These are phyloP conservation scores for Arenaria interpres DNA, from an alignment of 2,113 vertebrate genomes.

Conservation along the genomic window DNA sequence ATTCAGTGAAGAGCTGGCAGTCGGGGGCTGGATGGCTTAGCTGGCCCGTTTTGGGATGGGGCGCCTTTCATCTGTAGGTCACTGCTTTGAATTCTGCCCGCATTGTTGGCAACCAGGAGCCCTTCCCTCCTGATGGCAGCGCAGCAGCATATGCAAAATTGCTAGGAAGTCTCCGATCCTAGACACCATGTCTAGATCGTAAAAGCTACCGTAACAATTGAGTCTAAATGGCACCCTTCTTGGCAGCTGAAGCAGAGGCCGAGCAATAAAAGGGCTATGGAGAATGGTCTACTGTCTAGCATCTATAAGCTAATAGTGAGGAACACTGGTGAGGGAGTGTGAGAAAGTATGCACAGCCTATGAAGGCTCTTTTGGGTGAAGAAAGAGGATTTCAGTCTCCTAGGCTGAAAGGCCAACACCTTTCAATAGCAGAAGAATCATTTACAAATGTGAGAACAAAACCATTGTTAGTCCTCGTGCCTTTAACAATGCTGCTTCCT, in stretches of 20 bases:
- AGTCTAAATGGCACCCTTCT: constrained; percentile 57
- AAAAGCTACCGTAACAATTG: constrained; percentile 60
- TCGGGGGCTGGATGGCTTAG: constrained; percentile 24
- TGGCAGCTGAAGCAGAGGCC: constrained; percentile 50
- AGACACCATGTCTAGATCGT: constrained; percentile 60
- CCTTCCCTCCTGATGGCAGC: constrained; percentile 25
- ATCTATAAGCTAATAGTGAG: constrained; percentile 47
- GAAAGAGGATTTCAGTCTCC: constrained; percentile 34
- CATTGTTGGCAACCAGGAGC: constrained; percentile 34
- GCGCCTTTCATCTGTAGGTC: constrained; percentile 56
- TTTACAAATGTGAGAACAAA: constrained; percentile 55
- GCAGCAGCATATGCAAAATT: constrained; percentile 43
- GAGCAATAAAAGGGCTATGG: constrained; percentile 43
- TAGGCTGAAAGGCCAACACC: constrained; percentile 43
- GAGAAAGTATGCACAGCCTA: constrained; percentile 44
- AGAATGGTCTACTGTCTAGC: constrained; percentile 52
- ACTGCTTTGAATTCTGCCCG: constrained; percentile 58
- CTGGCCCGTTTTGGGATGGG: constrained; percentile 24
- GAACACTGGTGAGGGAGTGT: constrained; percentile 23
- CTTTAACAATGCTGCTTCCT: constrained; percentile 54
- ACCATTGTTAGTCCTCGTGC: constrained; percentile 50
- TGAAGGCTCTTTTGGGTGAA: constrained; percentile 34
- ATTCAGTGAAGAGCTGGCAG: constrained; percentile 50
- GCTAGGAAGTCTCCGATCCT: constrained; percentile 58
- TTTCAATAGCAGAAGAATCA: constrained; percentile 34